Conservation (phyloP, 2,113 vertebrate species). For the Chitala chitala region DNA sequence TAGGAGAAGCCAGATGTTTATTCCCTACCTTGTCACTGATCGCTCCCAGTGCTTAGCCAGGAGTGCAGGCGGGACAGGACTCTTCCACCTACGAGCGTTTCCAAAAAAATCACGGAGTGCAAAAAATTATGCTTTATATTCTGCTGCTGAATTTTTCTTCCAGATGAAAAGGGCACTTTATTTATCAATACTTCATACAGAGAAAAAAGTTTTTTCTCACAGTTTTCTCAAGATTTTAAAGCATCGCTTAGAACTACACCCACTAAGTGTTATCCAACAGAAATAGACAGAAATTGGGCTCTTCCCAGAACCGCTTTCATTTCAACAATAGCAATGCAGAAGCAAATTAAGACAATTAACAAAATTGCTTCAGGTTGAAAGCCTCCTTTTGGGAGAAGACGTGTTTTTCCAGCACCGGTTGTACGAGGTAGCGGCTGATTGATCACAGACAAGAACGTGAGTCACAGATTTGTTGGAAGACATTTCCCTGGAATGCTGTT, state of each 20-base stretch:
- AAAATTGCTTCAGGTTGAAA: not conserved
- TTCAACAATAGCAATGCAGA: not conserved
- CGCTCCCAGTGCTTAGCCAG: not conserved
- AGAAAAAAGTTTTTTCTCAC: not conserved
- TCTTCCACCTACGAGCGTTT: not conserved
- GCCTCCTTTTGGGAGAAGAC: slow-evolving; percentile 5
- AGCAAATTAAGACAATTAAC: not conserved
- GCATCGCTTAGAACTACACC: not conserved
- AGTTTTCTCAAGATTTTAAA: not conserved
- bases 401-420: slow-evolving; percentile 49
- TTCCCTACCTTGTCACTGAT: slow-evolving; percentile 51
- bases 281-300: not conserved
- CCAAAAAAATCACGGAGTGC: too few relatives aligned
- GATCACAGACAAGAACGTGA: slow-evolving; percentile 61
- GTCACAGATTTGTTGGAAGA: slow-evolving; percentile 53
- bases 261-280: not conserved
- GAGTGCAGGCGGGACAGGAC: slow-evolving; percentile 29
- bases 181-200: slow-evolving; percentile 26
- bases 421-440: slow-evolving; percentile 56
- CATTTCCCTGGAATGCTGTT: slow-evolving; percentile 54
- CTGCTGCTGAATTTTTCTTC: slow-evolving; percentile 36
- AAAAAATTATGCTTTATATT: slow-evolving; percentile 34
- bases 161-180: slow-evolving; percentile 33
- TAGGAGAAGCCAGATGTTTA: slow-evolving; percentile 39
- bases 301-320: not conserved